Conservation (phyloP, 2,888 invertebrate genomes). For the Dendrolimus houi region DNA sequence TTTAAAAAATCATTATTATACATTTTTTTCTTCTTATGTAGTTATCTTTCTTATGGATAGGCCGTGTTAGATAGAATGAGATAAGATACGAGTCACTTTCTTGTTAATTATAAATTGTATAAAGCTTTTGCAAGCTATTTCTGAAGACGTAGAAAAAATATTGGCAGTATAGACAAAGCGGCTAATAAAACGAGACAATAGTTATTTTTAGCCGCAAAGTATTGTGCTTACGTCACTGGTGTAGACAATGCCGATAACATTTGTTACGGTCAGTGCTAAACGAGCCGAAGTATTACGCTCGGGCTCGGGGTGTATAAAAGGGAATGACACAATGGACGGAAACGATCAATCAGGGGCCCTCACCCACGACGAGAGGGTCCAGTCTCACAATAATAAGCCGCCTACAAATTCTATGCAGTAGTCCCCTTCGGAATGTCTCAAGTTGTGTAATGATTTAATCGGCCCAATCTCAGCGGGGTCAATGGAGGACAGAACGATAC, state of each 20-base stretch:
- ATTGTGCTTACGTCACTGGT: constrained; percentile 23
- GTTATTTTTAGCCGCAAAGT: constrained; percentile 24
- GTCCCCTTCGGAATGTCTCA: constrained; percentile 28
- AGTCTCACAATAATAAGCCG: constrained; percentile 22
- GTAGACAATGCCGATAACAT: constrained; percentile 28
- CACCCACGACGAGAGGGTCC: constrained; percentile 45
- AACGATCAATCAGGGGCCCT: constrained; percentile 56
- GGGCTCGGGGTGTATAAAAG: constrained; percentile 35
- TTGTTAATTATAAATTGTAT: too few species aligned
- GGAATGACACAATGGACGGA: constrained; percentile 63
- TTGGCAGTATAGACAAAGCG: not conserved
- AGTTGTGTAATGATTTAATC: constrained; percentile 24
- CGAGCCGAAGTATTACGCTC: constrained; percentile 24
- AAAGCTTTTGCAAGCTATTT: too few species aligned
- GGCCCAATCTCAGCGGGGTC: constrained; percentile 9
- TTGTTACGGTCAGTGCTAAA: constrained; percentile 30
- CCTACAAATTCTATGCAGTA: constrained; percentile 28
- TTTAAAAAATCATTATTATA: too few species aligned
- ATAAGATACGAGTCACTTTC: too few species aligned
- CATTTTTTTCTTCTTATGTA: too few species aligned
- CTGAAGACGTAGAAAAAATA: too few species aligned
- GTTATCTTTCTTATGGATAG: too few species aligned
- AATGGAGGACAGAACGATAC: constrained; percentile 12
- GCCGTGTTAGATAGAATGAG: too few species aligned
- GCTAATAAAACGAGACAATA: constrained; percentile 15